Base-by-base conservation (phyloP, 2,797 vertebrate genomes). In the Syngnathus rostellatus region DNA sequence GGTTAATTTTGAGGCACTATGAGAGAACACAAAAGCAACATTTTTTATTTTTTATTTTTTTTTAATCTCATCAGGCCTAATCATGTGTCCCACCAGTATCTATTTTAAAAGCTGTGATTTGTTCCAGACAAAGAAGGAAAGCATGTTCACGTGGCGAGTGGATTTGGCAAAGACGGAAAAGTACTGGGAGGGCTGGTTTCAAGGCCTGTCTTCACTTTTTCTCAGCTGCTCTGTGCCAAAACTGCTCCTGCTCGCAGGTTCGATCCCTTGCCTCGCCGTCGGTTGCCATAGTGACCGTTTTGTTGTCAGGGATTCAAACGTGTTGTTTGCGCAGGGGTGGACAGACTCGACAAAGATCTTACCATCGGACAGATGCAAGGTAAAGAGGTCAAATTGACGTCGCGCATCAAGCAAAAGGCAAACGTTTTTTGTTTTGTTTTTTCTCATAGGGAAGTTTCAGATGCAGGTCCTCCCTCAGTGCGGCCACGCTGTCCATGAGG, bases 351-450 rank as follows among this genome's bases (percentile, higher is more conserved):
- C 90, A 99, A 98, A 93, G 97, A 99, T 82, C 93, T 99, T 58
- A 99, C 97, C 59, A 99, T 99, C 81, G 97, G 97, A 78, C 97
- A 99, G 82, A 99, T 99, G 97, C 97, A 99, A 92, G 97, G 97
- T 98, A 86, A 77, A 70, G 14, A 39, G 16, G 1, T 48, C 8
- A 4, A 10, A 19, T 39, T 4, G 9, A 9, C 50, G 6, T 51
- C 14, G 1, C 0, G n/a, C 0, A 4, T n/a, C 17, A 8, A 50
- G 17, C 7, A 50, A 50, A 50, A 50, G 38, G 2, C 19, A 62
- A 62, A 16, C 31, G 4, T 14, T 2, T 2, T 12, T 43, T 45
- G 31, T 2, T 3, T n/a, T 25, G 11, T 17, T 8, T 21, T 72
- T 76, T 48, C 69, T 50, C 62, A 48, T 89, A 99, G 97, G 97